Evolutionary conservation across 2,888 invertebrate genomes (phyloP), one percentile per base, ranked within the genome.

Genomic region (Epinotia bilunana): DNA sequence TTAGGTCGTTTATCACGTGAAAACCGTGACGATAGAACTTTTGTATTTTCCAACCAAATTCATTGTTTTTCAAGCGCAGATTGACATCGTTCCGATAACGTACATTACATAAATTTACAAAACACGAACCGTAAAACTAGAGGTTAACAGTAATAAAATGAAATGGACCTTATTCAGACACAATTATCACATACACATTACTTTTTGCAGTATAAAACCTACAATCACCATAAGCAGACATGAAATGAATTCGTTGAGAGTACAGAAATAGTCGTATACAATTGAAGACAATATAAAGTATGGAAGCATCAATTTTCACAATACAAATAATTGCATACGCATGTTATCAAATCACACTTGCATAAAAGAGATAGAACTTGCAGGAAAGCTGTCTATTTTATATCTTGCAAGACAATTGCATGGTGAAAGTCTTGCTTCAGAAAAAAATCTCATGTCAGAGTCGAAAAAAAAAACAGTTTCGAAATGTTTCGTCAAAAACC

Each of bases 111-210:
- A 87, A 88, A 91, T 91, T 87, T 91, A 91, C 91, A 91, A 86
- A 86, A 87, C 87, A 89, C 82, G 86, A 85, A 86, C 80, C 82
- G 87, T 90, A 87, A 85, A 89, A 86, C 88, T 90, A 91, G 82
- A 84, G 80, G 86, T 87, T 88, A 87, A 83, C 85, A 85, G 86
- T 88, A 87, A 86, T 89, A 90, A 90, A 90, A 88, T 89, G 87
- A 90, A 88, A 87, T 85, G 88, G 85, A 87, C 88, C 89, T 89
- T 90, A 90, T 85, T 88, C 88, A 90, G 88, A 90, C 90, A 91
- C 82, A 83, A 88, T 89, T 91, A 91, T 92, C 91, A 91, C 91
- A 91, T 90, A 90, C 86, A 89, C 87, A 87, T 88, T 88, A 88
- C 87, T 85, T 83, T 83, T 86, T 83, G 81, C 82, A 82, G 83